A percentile compares a stretch with the other conserved stretches of the same genome.
Evolutionary conservation across 2,888 invertebrate genomes (phyloP).

Genomic region (Netelia virgata): DNA sequence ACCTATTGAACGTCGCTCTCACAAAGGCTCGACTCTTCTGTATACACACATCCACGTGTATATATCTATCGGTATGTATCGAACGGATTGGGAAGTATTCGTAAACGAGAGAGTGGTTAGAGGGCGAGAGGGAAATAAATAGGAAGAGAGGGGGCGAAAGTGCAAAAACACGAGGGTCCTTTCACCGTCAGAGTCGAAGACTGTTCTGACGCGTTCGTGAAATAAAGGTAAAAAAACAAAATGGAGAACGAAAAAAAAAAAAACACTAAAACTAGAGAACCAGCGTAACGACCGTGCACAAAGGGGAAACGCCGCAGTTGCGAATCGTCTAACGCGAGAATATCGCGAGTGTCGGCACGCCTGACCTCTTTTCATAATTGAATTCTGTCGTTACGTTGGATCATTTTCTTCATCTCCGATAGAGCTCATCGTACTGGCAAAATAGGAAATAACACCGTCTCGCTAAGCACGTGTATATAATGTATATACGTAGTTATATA

Average conservation of each 20-base stretch:
- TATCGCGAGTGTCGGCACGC: slow-evolving; percentile 19
- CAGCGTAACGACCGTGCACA: background rate
- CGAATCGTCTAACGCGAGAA: background rate
- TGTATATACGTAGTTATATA: background rate
- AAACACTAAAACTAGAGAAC: background rate
- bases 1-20: slow-evolving; percentile 24
- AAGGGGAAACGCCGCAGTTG: background rate
- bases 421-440: slow-evolving; percentile 7
- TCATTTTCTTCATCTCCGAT: slow-evolving; percentile 39
- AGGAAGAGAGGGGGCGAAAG: background rate
- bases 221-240: background rate
- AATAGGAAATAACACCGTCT: background rate
- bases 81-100: slow-evolving; percentile 1
- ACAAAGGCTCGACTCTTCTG: slow-evolving; percentile 29
- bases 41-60: background rate
- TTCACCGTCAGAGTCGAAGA: background rate
- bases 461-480: background rate
- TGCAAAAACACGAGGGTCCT: background rate
- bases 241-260: background rate
- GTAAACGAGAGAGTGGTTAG: background rate
- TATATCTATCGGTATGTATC: background rate
- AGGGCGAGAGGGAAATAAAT: background rate
- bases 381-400: slow-evolving; percentile 46
- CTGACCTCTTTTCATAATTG: slow-evolving; percentile 55
- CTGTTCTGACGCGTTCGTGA: background rate